Percentiles rank a stretch among this genome's conserved stretches.
These are phyloP conservation scores for Fulica atra DNA, from an alignment of 2,113 vertebrate genomes.

Conservation along the genomic window DNA sequence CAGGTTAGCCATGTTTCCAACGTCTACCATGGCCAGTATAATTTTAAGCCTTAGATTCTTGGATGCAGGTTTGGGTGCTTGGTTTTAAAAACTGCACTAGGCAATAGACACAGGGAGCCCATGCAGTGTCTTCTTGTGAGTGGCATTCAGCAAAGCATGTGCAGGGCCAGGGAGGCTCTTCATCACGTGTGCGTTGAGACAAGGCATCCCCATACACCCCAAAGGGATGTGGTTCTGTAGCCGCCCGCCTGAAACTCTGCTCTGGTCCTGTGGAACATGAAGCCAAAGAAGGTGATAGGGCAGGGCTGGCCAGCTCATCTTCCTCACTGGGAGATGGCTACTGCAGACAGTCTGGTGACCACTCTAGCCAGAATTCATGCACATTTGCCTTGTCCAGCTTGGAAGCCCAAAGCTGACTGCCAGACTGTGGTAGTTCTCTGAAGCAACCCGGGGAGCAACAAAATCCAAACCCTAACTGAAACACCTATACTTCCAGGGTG, in stretches of 20 bases:
- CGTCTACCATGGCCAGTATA: background rate
- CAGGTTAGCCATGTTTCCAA: background rate
- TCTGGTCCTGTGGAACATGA: background rate
- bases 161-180: background rate
- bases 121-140: background rate
- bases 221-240: rapidly evolving
- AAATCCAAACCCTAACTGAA: background rate
- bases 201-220: background rate
- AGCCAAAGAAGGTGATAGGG: background rate
- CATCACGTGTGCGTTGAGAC: background rate
- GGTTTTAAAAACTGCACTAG: background rate
- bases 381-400: rapidly evolving
- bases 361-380: background rate
- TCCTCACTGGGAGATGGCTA: background rate
- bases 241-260: background rate
- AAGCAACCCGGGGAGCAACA: background rate
- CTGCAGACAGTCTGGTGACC: background rate
- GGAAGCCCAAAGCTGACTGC: background rate
- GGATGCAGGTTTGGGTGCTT: background rate
- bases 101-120: background rate
- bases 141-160: background rate
- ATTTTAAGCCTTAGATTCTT: background rate
- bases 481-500: background rate
- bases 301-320: background rate
- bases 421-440: background rate